Evolutionary conservation across 2,797 vertebrate genomes (phyloP), one percentile per base, ranked within the genome.

Genomic region (Taenioides sp.): DNA sequence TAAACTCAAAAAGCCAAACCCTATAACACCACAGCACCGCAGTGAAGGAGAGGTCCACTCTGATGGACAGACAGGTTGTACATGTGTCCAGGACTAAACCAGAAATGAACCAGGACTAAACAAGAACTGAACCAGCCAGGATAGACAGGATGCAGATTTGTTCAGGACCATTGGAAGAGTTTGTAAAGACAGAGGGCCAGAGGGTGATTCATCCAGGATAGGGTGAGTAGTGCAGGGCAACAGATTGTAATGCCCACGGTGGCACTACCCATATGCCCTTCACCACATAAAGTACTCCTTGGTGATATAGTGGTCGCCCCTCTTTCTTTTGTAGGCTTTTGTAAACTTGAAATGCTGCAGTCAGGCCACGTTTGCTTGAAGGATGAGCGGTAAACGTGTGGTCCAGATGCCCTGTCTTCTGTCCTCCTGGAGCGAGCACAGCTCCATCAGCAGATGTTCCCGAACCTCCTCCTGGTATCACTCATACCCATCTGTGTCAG

Each of bases 371-470:
- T 72, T 69, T 49, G 54, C 68, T 71, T 78, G 80, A 65, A 75
- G 73, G 69, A 69, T 55, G 5, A 70, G 34, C 67, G 58, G 57
- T 86, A 79, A 81, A 80, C 87, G 75, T 81, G 28, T 55, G 43
- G 64, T 70, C 65, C 71, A 61, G 65, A 69, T 54, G 55, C 25
- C 61, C 65, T 68, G 73, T 60, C 74, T 70, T 68, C 40, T 81
- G 61, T 64, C 60, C 73, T 63, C 72, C 76, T 84, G 78, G 68
- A 43, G 57, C 65, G 50, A 77, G 81, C 80, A 74, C 27, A 0
- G n/a, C 58, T 85, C 82, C 81, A 85, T 72, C 66, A 78, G 75
- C 86, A 87, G 87, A 84, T 86, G 83, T 76, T 63, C 0, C 59
- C 70, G 76, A 82, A 87, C 76, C 71, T 72, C 82, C 84, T 76